Evolutionary conservation across 2,797 vertebrate genomes (phyloP).

Genomic region (Peromyscus nudipes): DNA sequence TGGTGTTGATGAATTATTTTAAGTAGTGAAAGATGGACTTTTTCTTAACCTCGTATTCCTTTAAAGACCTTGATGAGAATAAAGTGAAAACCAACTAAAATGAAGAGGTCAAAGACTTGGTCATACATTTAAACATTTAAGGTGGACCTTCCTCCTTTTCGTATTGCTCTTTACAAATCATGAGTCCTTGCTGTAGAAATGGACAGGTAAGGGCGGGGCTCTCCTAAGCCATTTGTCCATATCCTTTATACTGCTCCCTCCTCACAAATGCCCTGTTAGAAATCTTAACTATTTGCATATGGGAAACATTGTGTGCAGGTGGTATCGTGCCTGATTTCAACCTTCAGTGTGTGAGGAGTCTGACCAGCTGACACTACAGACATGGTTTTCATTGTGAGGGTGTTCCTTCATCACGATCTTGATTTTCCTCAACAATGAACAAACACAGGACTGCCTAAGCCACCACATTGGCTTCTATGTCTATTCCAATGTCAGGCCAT

Average conservation of each 20-base stretch:
- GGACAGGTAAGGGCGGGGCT: background rate
- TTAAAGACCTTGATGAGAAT: slow-evolving; percentile 33
- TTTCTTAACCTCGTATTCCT: slow-evolving; percentile 34
- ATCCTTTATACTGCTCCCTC: background rate
- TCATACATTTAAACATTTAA: background rate
- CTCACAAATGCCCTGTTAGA: background rate
- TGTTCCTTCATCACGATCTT: background rate
- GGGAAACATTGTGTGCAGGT: background rate
- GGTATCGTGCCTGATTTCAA: background rate
- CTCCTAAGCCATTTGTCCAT: background rate
- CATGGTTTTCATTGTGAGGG: slow-evolving; percentile 28
- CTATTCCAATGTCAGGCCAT: background rate
- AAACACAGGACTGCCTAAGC: background rate
- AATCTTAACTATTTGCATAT: slow-evolving; percentile 18
- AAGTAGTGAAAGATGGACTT: background rate
- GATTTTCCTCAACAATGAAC: background rate
- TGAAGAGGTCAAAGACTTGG: background rate
- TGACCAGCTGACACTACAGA: background rate
- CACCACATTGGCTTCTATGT: background rate
- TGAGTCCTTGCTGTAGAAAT: background rate
- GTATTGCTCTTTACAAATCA: background rate
- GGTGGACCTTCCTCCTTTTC: background rate
- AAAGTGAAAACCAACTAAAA: slow-evolving; percentile 56
- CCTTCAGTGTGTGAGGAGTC: background rate
- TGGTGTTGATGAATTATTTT: slow-evolving; percentile 4